A percentile compares a stretch with the other conserved stretches of the same genome.
Conservation (phyloP, 2,888 invertebrate species). For the Spisula solida region DNA sequence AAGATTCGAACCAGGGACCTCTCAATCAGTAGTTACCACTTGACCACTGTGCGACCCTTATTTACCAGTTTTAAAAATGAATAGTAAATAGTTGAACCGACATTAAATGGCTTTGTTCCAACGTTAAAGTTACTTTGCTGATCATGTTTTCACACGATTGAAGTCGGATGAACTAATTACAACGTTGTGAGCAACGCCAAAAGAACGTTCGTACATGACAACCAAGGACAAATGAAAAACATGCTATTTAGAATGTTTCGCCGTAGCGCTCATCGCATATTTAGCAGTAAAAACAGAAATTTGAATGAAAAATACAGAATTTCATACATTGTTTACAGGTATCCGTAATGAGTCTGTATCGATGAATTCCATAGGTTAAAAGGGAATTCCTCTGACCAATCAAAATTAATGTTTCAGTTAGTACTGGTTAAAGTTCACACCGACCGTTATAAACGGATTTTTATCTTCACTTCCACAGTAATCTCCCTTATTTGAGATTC, state of each 20-base stretch:
- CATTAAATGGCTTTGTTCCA: neutral
- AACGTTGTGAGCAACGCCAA: neutral
- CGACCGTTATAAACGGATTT: conserved; percentile 15
- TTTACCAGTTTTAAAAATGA: too few species aligned
- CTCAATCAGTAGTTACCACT: too few species aligned
- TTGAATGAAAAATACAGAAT: neutral
- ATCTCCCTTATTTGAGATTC: too few species aligned
- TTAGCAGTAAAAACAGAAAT: neutral
- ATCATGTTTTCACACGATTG: neutral
- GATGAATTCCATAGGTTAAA: neutral
- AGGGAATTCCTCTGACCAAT: neutral
- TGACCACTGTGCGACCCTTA: too few species aligned
- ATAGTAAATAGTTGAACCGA: neutral
- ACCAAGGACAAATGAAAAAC: neutral
- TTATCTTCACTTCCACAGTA: too few species aligned
- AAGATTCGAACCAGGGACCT: too few species aligned
- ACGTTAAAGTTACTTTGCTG: neutral
- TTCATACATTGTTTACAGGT: conserved; percentile 23
- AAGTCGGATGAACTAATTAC: neutral
- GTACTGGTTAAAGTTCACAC: neutral
- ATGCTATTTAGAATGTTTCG: neutral
- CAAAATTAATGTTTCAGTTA: neutral
- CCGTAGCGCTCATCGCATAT: neutral
- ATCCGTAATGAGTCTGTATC: neutral
- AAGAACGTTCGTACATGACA: neutral